Evolutionary conservation across 2,888 invertebrate genomes (phyloP), one percentile per base, ranked within the genome.

Genomic region (Gari tellinella): DNA sequence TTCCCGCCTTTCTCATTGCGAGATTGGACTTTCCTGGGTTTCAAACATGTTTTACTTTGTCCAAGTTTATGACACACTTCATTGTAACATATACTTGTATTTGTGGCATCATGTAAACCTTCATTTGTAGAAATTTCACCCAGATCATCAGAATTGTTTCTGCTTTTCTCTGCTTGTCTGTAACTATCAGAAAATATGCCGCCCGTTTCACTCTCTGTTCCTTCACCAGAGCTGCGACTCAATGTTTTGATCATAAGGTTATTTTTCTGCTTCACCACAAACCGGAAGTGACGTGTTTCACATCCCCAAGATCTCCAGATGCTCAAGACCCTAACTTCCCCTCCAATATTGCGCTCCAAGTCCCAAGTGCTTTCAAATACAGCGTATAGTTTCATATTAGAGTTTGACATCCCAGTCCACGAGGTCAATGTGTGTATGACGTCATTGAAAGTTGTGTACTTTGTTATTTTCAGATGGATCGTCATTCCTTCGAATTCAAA

Each of bases 391-490:
- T 51, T 48, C 12, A 53, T 10, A 19, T 51, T 26, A 7, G 52
- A 43, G 10, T 45, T 19, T 10, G 52, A 17, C 8, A 58, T 17
- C 17, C 53, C 52, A 38, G 19, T 8, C 56, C 61, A 58, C 23
- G 53, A 23, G 2, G 62, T 25, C 15, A 74, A n/a, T 52, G 62
- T 57, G 25, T 74, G 68, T 48, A 69, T 62, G 25, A 74, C 74
- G 61, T 74, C 74, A 69, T 57, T 46, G 49, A 69, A 66, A 14
- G 74, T 74, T 37, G 69, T 57, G 52, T 69, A 66, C 21, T 57
- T 69, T 2, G 74, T 62, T 8, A 74, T 65, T 40, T 69, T 57
- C 25, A 74, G 57, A 12, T 53, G 19, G 14, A 40, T 2, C 19
- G 7, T 52, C 8, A 41, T 62, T 10, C 31, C 31, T 10, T 31